These are phyloP conservation scores for Tylochromis polylepis DNA, from an alignment of 2,113 vertebrate genomes.

Conservation along the genomic window DNA sequence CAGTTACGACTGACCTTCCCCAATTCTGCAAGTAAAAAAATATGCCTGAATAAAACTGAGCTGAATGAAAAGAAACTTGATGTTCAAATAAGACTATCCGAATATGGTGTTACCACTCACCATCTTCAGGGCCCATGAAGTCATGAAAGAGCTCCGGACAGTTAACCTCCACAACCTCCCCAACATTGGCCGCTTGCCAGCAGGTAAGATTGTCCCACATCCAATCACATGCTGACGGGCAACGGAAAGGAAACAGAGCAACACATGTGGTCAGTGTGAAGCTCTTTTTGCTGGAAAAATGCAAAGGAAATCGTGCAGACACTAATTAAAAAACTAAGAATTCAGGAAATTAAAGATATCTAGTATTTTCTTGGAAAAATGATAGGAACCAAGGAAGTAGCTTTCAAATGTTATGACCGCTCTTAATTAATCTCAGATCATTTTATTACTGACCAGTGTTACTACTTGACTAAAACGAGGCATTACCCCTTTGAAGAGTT, in stretches of 20 bases:
- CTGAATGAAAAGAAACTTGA: neutral
- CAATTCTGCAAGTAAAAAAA: slow-evolving; percentile 55
- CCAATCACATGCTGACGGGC: slow-evolving; percentile 79
- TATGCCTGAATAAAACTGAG: neutral
- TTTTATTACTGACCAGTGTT: neutral
- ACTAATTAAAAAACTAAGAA: neutral
- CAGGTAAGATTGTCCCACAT: slow-evolving; percentile 98
- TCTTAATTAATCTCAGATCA: neutral
- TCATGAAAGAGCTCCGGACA: slow-evolving; percentile 85
- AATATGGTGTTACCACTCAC: slow-evolving; percentile 59
- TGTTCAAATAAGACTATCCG: neutral
- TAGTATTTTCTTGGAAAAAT: neutral
- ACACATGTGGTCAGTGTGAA: neutral
- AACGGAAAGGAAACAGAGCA: neutral
- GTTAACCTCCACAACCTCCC: slow-evolving; percentile 83
- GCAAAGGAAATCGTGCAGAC: neutral
- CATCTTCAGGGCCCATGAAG: slow-evolving; percentile 84
- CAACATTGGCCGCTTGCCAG: slow-evolving; percentile 84
- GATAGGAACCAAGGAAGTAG: neutral
- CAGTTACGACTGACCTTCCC: slow-evolving; percentile 89
- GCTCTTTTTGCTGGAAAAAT: neutral
- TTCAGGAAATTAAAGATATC: neutral
- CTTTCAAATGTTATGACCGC: neutral
- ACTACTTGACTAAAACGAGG: neutral
- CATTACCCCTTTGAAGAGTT: neutral